These are phyloP conservation scores for Cloeon dipterum DNA, from an alignment of 2,888 invertebrate species.

Conservation along the genomic window DNA sequence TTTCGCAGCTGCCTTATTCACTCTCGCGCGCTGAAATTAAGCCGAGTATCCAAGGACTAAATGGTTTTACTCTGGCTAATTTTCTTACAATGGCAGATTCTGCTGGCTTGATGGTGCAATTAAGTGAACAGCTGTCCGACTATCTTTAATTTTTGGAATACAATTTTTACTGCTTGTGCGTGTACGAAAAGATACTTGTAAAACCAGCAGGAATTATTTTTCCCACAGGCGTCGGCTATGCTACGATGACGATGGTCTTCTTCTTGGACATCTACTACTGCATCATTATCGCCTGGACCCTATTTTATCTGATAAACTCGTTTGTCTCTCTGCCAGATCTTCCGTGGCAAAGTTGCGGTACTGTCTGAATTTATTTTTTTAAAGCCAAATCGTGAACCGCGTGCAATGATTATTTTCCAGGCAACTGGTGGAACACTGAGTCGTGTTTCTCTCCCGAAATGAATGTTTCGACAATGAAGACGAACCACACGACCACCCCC, in stretches of 20 bases:
- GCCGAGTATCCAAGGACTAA: no score
- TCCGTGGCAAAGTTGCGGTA: slow-evolving; percentile 40
- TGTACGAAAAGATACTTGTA: no score
- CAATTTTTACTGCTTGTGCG: no score
- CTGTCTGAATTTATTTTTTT: slow-evolving; percentile 11
- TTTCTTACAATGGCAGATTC: no score
- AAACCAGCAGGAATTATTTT: neutral
- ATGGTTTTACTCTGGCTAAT: no score
- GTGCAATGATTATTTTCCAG: no score
- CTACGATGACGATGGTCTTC: slow-evolving; percentile 53
- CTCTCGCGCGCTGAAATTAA: no score
- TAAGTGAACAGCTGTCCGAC: no score
- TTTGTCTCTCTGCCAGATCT: slow-evolving; percentile 27
- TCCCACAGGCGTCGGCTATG: slow-evolving; percentile 54
- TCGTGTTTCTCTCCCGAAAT: slow-evolving; percentile 18
- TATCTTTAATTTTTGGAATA: no score
- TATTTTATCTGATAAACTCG: slow-evolving; percentile 41
- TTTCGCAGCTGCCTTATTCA: no score
- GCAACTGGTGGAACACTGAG: slow-evolving; percentile 43
- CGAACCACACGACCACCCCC: slow-evolving; percentile 19
- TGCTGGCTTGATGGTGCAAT: no score
- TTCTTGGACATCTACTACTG: slow-evolving; percentile 54
- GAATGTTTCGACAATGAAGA: slow-evolving; percentile 8
- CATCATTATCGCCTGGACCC: slow-evolving; percentile 51
- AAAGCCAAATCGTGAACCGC: no score